These are phyloP conservation scores for Phortica magna DNA, from an alignment of 2,888 invertebrate species.

Conservation along the genomic window DNA sequence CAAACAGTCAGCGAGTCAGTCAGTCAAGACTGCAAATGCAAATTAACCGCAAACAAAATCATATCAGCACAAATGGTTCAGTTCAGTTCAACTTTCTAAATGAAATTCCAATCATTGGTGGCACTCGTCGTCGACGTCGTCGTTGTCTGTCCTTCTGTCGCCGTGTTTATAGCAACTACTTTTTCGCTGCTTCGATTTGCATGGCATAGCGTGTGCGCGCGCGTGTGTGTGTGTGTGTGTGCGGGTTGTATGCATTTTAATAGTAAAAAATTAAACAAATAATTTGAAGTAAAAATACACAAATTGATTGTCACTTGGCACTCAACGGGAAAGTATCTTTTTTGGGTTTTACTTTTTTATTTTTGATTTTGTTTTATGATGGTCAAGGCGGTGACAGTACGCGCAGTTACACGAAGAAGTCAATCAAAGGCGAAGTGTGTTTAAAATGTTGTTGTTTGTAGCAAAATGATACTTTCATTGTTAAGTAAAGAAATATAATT, in stretches of 20 bases:
- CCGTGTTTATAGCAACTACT: conserved; percentile 1
- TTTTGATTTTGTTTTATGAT: background rate
- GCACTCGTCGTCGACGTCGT: conserved; percentile 28
- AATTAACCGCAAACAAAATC: conserved; percentile 53
- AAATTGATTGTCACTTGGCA: conserved; percentile 74
- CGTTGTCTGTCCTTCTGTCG: conserved; percentile 22
- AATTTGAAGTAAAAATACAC: conserved; percentile 72
- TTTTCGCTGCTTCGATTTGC: conserved; percentile 11
- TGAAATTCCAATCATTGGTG: conserved; percentile 58
- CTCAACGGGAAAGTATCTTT: conserved; percentile 37
- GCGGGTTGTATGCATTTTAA: conserved; percentile 40
- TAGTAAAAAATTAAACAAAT: conserved; percentile 73
- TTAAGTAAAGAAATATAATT: too few relatives aligned
- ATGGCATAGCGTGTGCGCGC: background rate
- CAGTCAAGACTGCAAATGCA: conserved; percentile 59
- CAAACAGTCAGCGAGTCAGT: background rate
- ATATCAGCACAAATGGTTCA: conserved; percentile 33
- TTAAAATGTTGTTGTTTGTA: background rate
- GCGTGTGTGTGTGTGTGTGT: conserved; percentile 45
- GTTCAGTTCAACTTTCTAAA: conserved; percentile 64
- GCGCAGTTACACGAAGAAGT: background rate
- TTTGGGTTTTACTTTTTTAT: background rate
- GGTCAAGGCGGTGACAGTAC: background rate
- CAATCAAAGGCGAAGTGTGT: background rate
- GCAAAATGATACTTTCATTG: background rate